These are phyloP conservation scores for Callithrix jacchus DNA, from an alignment of 2,113 vertebrate species.

Conservation along the genomic window DNA sequence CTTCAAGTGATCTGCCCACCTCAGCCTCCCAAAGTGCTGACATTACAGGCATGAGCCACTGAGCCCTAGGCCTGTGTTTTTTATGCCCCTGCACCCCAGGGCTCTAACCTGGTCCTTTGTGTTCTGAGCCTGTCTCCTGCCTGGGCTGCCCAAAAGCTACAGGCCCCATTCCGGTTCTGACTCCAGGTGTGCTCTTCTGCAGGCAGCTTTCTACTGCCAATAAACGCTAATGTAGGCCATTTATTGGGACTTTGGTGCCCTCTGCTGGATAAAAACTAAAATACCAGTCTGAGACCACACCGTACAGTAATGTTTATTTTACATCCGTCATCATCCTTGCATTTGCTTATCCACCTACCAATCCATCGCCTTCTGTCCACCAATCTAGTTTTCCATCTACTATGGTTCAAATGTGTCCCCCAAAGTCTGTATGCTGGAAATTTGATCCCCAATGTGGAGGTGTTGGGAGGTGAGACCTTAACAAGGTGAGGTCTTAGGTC, in stretches of 20 bases:
- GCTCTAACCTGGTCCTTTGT: not conserved
- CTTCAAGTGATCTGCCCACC: too few species aligned
- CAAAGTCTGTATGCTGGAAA: not conserved
- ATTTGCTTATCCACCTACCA: not conserved
- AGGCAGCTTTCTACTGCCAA: not conserved
- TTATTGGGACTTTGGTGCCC: slow-evolving; percentile 42
- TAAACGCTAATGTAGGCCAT: accelerated
- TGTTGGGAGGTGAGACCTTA: not conserved
- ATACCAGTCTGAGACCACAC: not conserved
- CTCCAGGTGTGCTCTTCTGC: not conserved
- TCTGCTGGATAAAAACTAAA: slow-evolving; percentile 59
- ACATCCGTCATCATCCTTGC: not conserved
- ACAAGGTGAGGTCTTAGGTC: not conserved
- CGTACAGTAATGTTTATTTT: not conserved
- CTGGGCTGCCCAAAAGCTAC: not conserved
- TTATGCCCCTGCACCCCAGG: not conserved
- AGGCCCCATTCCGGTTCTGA: too few species aligned
- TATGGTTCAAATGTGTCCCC: not conserved
- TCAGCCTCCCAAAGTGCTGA: too few species aligned
- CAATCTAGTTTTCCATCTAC: not conserved
- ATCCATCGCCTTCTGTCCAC: not conserved
- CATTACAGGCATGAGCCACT: too few species aligned
- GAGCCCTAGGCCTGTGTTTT: not conserved
- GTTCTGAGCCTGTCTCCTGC: not conserved
- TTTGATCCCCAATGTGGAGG: too few species aligned